Percentiles rank a stretch among this genome's conserved stretches.
phyloP scores from a whole-genome alignment of 2,113 vertebrate species.

The Epinephelus fuscoguttatus region DNA sequence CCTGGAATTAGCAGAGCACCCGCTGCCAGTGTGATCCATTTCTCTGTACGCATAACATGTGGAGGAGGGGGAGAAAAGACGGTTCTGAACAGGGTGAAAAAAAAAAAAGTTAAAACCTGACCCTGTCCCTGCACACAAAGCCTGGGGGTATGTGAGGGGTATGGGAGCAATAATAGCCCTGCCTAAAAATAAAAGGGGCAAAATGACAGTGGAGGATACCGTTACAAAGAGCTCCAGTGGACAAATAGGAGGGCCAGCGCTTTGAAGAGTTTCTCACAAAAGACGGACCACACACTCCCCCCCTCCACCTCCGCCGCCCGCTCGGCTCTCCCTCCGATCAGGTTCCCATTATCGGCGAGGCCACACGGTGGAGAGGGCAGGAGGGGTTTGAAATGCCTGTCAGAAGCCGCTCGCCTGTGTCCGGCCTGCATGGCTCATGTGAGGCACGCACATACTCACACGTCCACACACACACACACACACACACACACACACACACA shows the following conservation, averaged over 20 bases:
- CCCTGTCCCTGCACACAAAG: slow-evolving; percentile 70
- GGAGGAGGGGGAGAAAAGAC: slow-evolving; percentile 43
- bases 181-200: slow-evolving; percentile 81
- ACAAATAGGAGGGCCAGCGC: slow-evolving; percentile 68
- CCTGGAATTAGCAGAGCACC: slow-evolving; percentile 41
- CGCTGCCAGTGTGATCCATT: slow-evolving; percentile 25
- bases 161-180: slow-evolving; percentile 68
- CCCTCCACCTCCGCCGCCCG: slow-evolving; percentile 25
- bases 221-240: slow-evolving; percentile 78
- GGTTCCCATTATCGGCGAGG: slow-evolving; percentile 69
- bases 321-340: slow-evolving; percentile 51
- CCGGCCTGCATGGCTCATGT: slow-evolving; percentile 27
- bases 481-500: too few species aligned
- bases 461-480: neutral
- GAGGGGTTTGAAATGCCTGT: slow-evolving; percentile 68
- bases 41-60: slow-evolving; percentile 21
- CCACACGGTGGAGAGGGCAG: slow-evolving; percentile 58
- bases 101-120: slow-evolving; percentile 67
- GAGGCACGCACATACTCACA: neutral
- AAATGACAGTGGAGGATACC: slow-evolving; percentile 81
- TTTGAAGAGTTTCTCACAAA: slow-evolving; percentile 79
- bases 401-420: slow-evolving; percentile 69
- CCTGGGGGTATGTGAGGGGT: slow-evolving; percentile 69
- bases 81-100: slow-evolving; percentile 7
- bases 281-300: slow-evolving; percentile 59